Evolutionary conservation across 1,140 invertebrate genomes (phyloP).

Genomic region (Drosophila seguyi): DNA sequence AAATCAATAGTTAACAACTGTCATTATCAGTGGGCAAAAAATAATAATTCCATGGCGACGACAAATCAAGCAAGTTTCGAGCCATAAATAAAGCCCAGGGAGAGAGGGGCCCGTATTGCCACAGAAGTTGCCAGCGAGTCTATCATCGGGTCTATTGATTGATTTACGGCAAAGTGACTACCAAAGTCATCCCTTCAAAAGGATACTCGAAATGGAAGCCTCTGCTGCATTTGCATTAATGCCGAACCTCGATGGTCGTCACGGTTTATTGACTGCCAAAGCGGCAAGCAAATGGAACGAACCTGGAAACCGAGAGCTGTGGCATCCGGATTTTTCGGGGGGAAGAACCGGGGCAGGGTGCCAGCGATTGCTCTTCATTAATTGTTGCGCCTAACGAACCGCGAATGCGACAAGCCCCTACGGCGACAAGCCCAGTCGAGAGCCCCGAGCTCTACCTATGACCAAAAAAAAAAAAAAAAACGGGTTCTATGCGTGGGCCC

Average conservation of each 20-base stretch:
- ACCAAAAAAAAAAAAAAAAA: not conserved
- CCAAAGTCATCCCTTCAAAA: conserved; percentile 1
- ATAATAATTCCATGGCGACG: conserved; percentile 37
- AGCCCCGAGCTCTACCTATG: conserved; percentile 5
- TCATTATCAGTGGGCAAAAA: conserved; percentile 1
- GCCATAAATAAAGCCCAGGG: conserved; percentile 8
- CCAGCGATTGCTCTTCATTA: conserved; percentile 39
- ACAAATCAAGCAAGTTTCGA: conserved; percentile 1
- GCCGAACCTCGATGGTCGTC: conserved; percentile 38
- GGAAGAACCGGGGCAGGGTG: not conserved
- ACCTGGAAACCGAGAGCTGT: not conserved
- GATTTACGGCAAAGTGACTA: conserved; percentile 65
- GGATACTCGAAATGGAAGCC: conserved; percentile 37
- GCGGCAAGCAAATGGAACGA: conserved; percentile 23
- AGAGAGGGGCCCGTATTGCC: conserved; percentile 46
- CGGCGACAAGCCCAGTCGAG: conserved; percentile 21
- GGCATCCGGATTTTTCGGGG: not conserved
- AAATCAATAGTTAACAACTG: conserved; percentile 20
- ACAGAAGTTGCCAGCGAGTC: conserved; percentile 30
- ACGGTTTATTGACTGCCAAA: conserved; percentile 70
- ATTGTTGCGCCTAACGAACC: conserved; percentile 77
- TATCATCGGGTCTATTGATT: conserved; percentile 52
- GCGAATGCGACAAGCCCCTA: conserved; percentile 66
- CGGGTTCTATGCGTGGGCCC: not conserved
- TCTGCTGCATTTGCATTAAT: conserved; percentile 65